Conservation (phyloP, 2,113 vertebrate species). For the Neomonachus schauinslandi region DNA sequence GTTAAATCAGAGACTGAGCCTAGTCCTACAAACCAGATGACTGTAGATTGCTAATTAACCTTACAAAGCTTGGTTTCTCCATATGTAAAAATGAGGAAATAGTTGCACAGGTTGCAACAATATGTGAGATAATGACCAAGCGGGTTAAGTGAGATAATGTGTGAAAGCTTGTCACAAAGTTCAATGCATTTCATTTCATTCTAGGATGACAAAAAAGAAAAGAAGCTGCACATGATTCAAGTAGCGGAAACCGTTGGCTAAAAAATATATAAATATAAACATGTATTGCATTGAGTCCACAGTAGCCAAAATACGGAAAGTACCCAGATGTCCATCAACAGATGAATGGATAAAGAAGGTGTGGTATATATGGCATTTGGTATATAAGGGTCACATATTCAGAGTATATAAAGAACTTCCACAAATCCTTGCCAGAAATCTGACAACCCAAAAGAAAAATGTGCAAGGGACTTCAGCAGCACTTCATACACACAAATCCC, state of each 20-base stretch:
- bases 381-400: neutral
- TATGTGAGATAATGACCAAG: neutral
- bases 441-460: neutral
- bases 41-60: neutral
- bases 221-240: neutral
- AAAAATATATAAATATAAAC: neutral
- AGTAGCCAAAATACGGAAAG: neutral
- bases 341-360: neutral
- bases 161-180: neutral
- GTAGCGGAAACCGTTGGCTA: neutral
- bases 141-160: neutral
- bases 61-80: neutral
- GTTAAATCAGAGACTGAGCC: neutral
- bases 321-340: neutral
- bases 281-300: neutral
- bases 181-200: neutral
- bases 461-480: neutral
- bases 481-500: neutral
- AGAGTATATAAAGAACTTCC: neutral
- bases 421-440: neutral
- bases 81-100: neutral
- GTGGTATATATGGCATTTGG: neutral
- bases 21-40: neutral
- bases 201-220: neutral
- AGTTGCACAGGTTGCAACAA: neutral